A percentile compares a stretch with the other conserved stretches of the same genome.
Conservation (phyloP, 2,113 vertebrate genomes). For the Sturnus vulgaris region DNA sequence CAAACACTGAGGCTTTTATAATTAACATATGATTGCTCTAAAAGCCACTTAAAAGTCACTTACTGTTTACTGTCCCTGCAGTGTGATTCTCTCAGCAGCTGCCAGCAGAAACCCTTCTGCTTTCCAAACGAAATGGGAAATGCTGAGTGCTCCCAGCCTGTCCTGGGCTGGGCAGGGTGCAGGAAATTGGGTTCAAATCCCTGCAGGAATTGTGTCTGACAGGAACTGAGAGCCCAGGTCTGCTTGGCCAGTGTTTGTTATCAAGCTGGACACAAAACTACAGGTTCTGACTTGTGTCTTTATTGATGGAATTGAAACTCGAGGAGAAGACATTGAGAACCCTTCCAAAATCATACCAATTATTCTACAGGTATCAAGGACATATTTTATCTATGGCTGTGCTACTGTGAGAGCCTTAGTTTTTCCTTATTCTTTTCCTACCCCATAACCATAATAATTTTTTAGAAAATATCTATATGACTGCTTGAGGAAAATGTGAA, state of each 20-base stretch:
- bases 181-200: background rate
- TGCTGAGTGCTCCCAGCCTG: background rate
- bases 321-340: background rate
- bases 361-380: background rate
- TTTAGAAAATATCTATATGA: background rate
- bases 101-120: background rate
- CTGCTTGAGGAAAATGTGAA: background rate
- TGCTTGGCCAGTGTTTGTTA: too few relatives aligned
- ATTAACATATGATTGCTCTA: constrained; percentile 27
- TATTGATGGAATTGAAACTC: background rate
- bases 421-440: background rate
- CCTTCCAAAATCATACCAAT: background rate
- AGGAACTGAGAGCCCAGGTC: accelerated
- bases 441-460: background rate
- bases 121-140: background rate
- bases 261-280: background rate
- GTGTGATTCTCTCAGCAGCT: background rate
- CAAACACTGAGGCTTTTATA: background rate
- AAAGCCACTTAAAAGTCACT: constrained; percentile 12
- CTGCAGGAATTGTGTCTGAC: accelerated
- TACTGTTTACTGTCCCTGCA: background rate
- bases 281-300: background rate
- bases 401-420: background rate
- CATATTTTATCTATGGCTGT: background rate
- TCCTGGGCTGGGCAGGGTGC: accelerated